These are phyloP conservation scores for Synanceia verrucosa DNA, from an alignment of 2,797 vertebrate species.

Conservation along the genomic window DNA sequence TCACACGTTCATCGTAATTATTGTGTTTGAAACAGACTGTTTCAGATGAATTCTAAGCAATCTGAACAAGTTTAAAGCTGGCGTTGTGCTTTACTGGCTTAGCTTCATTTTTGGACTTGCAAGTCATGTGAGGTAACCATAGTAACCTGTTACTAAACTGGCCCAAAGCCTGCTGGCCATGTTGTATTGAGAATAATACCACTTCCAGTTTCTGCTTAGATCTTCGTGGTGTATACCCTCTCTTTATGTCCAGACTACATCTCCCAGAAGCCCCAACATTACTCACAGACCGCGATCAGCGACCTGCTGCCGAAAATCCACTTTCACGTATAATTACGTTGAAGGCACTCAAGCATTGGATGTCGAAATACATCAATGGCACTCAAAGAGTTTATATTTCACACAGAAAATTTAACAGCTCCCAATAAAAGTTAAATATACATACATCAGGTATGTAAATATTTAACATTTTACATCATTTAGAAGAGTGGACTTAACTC, in stretches of 20 bases:
- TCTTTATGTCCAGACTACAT: too few species aligned
- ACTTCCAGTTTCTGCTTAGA: too few species aligned
- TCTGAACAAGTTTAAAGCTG: conserved; percentile 7
- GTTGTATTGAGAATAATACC: too few species aligned
- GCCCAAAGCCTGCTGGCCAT: not conserved
- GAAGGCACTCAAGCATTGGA: too few species aligned
- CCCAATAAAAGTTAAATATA: not conserved
- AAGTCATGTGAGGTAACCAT: conserved; percentile 25
- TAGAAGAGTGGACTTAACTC: not conserved
- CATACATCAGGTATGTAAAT: too few species aligned
- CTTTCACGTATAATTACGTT: too few species aligned
- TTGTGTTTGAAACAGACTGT: not conserved
- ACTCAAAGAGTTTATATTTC: too few species aligned
- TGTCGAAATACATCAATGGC: too few species aligned
- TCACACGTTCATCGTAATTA: not conserved
- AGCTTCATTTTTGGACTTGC: conserved; percentile 2
- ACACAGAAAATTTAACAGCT: not conserved
- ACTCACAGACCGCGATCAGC: too few species aligned
- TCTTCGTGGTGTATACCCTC: too few species aligned
- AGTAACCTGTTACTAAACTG: conserved; percentile 13
- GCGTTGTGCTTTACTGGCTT: conserved; percentile 4
- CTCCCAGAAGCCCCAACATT: too few species aligned
- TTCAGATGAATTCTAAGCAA: not conserved
- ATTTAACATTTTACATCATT: not conserved
- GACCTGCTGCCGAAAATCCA: too few species aligned